These are phyloP conservation scores for Lasioglossum lativentre DNA, from an alignment of 2,888 invertebrate genomes.

Conservation along the genomic window DNA sequence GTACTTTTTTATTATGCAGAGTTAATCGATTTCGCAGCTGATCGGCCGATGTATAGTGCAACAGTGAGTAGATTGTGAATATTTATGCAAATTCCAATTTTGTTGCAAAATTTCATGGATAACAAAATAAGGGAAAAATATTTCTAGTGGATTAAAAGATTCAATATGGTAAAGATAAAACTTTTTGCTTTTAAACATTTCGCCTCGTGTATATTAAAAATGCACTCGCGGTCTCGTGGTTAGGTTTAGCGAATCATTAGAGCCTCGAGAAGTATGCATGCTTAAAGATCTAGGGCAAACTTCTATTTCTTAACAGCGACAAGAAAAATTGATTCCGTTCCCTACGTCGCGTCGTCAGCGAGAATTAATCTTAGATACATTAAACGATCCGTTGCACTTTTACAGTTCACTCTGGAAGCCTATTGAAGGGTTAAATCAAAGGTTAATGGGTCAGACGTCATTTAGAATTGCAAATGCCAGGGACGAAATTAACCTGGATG, in stretches of 20 bases:
- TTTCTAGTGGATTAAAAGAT: neutral
- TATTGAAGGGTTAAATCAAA: neutral
- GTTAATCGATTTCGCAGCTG: neutral
- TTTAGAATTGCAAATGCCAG: neutral
- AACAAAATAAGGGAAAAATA: neutral
- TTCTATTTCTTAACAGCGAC: neutral
- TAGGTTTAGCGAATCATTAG: neutral
- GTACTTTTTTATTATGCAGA: neutral
- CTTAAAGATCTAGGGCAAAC: neutral
- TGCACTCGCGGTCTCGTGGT: neutral
- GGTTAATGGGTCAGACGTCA: neutral
- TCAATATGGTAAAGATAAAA: neutral
- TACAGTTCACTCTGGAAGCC: neutral
- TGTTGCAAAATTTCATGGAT: neutral
- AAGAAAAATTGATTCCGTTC: neutral
- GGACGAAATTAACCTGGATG: neutral
- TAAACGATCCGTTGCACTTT: neutral
- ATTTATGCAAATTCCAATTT: neutral
- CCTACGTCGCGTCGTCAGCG: neutral
- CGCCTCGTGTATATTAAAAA: neutral
- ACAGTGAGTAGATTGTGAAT: neutral
- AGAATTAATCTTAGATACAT: neutral
- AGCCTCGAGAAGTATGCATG: neutral
- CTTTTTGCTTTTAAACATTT: neutral
- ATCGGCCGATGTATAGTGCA: neutral